phyloP scores from a whole-genome alignment of 2,888 invertebrate genomes.

The Nasonia oneida region DNA sequence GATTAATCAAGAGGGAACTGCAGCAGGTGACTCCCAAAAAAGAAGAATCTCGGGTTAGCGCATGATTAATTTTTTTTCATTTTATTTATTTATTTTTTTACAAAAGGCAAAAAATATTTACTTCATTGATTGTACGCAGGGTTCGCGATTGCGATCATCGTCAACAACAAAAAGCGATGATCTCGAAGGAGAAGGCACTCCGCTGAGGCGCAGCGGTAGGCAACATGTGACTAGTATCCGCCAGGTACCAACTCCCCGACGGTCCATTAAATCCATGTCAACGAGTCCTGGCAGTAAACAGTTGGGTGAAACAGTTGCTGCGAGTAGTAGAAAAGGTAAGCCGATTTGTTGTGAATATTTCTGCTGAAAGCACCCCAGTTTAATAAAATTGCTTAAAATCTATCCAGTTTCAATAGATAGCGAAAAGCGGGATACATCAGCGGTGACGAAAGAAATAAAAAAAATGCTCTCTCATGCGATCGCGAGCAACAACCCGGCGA shows the following conservation, averaged over 20 bases:
- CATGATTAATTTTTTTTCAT: neutral
- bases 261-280: constrained; percentile 45
- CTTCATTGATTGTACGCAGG: constrained; percentile 13
- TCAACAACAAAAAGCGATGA: constrained; percentile 14
- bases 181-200: neutral
- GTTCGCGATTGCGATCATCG: constrained; percentile 5
- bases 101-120: neutral
- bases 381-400: neutral
- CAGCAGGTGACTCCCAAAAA: neutral
- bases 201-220: constrained; percentile 5
- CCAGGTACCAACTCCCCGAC: constrained; percentile 32
- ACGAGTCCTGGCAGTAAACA: constrained; percentile 4
- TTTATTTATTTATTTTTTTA: neutral
- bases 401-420: constrained; percentile 19
- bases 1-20: neutral
- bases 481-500: neutral
- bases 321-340: neutral
- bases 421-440: constrained; percentile 32
- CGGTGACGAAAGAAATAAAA: constrained; percentile 40
- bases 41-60: constrained; percentile 5
- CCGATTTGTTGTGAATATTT: neutral
- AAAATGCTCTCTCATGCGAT: constrained; percentile 23
- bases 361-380: neutral
- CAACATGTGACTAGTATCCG: neutral
- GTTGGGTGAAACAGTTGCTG: neutral